Evolutionary conservation across 2,888 invertebrate species (phyloP), one percentile per base, ranked within the genome.

Genomic region (Oscheius sp.): DNA sequence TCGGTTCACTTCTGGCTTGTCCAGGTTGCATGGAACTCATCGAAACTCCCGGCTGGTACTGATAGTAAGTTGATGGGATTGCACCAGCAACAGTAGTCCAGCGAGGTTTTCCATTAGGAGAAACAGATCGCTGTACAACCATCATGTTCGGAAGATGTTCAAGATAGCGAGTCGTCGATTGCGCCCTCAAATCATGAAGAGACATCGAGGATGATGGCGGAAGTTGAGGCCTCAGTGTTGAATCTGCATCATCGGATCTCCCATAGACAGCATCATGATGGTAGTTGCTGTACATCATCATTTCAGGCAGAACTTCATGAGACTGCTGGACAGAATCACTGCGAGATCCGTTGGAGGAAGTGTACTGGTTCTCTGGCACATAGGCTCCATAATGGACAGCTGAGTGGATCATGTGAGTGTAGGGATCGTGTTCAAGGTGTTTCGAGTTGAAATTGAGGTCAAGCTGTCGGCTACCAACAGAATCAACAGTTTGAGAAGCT

Each of bases 381-480:
- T 63, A 63, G 5, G 58, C 32, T 11, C 4, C 33, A 4, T 21
- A 13, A 32, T 37, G 32, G 11, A 32, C 51, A 21, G 29, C 21
- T 32, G 29, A 48, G 10, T 37, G n/a, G 13, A 60, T 35, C n/a
- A 9, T 37, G 62, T 32, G 47, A 47, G 32, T 21, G 29, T 37
- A 21, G 2, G 4, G 70, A 21, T 48, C 62, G 29, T 58, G 58
- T 9, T 70, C 70, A 9, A 32, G 53, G 11, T n/a, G 50, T 33
- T 78, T 81, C 10, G 70, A 76, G 60, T 82, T 82, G 73, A 79
- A 82, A 60, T 82, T 82, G 35, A 78, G 66, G 63, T 82, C 82
- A 32, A 82, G 74, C 13, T 75, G 75, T 13, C 75, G 73, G 33
- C 74, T 68, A 57, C 75, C 70, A 51, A 76, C 75, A 13, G 79